Evolutionary conservation across 2,113 vertebrate genomes (phyloP), one percentile per base, ranked within the genome.

Genomic region (Pseudolaguvia tuberculata): DNA sequence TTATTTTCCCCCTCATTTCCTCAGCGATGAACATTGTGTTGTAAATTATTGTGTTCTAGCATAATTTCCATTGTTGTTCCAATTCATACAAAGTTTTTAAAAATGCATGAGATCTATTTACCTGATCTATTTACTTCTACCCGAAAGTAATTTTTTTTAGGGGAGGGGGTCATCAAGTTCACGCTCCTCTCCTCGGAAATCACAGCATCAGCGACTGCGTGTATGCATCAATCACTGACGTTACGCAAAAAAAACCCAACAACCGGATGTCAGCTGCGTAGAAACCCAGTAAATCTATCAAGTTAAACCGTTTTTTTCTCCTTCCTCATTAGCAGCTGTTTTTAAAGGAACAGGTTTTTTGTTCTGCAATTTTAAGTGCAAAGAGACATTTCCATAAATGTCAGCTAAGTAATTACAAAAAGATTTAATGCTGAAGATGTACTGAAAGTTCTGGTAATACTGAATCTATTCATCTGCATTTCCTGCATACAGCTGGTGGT

Each of bases 111-210:
- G 50, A 52, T 61, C 63, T 61, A 59, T 59, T 69, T 39, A 59
- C 4, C 59, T n/a, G 48, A n/a, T n/a, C n/a, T n/a, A n/a, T n/a
- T n/a, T n/a, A n/a, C 17, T 35, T 35, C 31, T 6, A 35, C 31
- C 31, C 6, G 31, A 35, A 55, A 27, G 50, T 80, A 74, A 77
- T 80, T 80, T 58, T 55, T 56, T 80, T 67, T 70, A 45, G 65
- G 39, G 39, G 31, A 6, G 58, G 65, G 58, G 78, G 79, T 80
- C 75, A 68, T 27, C 72, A 74, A 76, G 79, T 86, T 86, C 81
- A 81, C 76, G 73, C 59, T 82, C 18, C 35, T 59, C 62, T 69
- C 66, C 51, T 42, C 27, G 50, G 57, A 42, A 72, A 53, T 72
- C 61, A 57, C 35, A 72, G 51, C 31, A 56, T 68, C 52, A 18